Base-by-base conservation (phyloP, 2,797 vertebrate species). In the Cyclura pinguis region DNA sequence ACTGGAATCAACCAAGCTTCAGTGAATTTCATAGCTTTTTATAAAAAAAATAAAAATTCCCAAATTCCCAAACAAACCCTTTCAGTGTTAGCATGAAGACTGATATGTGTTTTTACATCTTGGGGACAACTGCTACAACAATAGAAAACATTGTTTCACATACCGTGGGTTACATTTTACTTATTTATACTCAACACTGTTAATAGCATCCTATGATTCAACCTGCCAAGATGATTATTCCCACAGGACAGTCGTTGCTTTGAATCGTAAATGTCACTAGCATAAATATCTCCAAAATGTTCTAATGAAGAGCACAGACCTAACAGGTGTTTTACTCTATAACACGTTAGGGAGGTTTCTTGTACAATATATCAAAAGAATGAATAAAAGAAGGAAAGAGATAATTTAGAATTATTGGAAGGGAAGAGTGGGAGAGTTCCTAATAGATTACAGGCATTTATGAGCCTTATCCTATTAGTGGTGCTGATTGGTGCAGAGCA, bases 281-380 rank as follows among this genome's bases (percentile, higher is more conserved):
- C 77, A 91, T 89, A 76, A 94, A 91, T 94, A 89, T 84, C 93
- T 93, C 69, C 85, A n/a, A 94, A 93, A 94, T 91, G 80, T 13
- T 59, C 85, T 87, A 87, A 90, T 83, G 57, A 67, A 42, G 67
- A 83, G 59, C 69, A 83, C 64, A 47, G 64, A 67, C 18, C 32
- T 77, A 86, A 55, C 57, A 55, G 69, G 72, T 77, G n/a, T 87
- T 86, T 90, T 64, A 52, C 8, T 27, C 50, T 72, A 52, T 80
- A 32, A 80, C 42, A 88, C 27, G 2, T 55, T 80, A 55, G 77
- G 47, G 47, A 72, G 62, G 7, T 72, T 80, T 55, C 22, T 35
- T 64, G 77, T 62, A 59, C 14, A 13, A 32, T 89, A 78, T 57
- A 85, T 89, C 35, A 85, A 35, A 59, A 38, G 8, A 38, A 76